Percentiles rank a stretch among this genome's conserved stretches.
Conservation (phyloP, 2,888 invertebrate species). For the Clitarchus hookeri region DNA sequence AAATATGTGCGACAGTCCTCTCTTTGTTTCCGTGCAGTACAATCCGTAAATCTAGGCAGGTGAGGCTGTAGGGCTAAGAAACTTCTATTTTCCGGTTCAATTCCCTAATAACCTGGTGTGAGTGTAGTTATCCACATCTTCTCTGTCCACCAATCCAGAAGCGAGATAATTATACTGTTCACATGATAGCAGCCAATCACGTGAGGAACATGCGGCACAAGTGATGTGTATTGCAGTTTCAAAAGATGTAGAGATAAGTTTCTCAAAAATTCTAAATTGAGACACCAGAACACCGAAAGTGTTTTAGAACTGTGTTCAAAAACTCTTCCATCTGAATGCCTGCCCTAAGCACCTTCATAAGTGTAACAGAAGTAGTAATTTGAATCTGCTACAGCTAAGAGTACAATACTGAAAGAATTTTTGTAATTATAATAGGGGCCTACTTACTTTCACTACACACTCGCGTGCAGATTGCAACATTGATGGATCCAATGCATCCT, state of each 20-base stretch:
- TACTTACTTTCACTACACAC: conserved; percentile 25
- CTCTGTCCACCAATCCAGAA: neutral
- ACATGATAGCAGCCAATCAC: neutral
- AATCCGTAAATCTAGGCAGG: neutral
- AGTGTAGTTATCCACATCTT: too few species aligned
- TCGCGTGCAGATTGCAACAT: neutral
- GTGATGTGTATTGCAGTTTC: neutral
- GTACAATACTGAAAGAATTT: neutral
- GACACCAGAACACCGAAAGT: conserved; percentile 28
- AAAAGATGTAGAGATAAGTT: neutral
- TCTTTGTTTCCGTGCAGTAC: too few species aligned
- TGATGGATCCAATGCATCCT: neutral
- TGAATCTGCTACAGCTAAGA: conserved; percentile 21
- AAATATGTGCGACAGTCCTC: too few species aligned
- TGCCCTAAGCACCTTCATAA: conserved; percentile 27
- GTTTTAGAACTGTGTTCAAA: conserved; percentile 25
- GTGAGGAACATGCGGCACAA: neutral
- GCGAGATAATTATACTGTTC: neutral
- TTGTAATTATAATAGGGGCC: conserved; percentile 36
- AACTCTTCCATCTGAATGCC: conserved; percentile 31
- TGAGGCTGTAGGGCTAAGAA: neutral
- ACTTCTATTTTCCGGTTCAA: neutral
- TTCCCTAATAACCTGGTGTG: neutral
- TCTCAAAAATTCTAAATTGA: neutral
- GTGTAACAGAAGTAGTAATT: conserved; percentile 26